phyloP scores from a whole-genome alignment of 2,888 invertebrate genomes.

The Idaea dimidiata region DNA sequence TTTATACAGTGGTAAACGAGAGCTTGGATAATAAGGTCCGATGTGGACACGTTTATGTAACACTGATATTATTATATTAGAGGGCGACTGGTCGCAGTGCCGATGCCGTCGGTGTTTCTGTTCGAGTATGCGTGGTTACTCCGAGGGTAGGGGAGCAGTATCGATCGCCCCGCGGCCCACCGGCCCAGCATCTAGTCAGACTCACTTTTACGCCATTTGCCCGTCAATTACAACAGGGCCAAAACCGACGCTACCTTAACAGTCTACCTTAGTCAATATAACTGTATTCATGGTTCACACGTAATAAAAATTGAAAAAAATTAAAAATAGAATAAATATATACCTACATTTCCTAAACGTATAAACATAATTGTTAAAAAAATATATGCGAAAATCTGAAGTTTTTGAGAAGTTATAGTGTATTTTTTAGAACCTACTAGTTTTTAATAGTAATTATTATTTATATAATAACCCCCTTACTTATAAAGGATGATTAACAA shows the following conservation, averaged over 20 bases:
- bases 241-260: slow-evolving; percentile 3
- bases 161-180: slow-evolving; percentile 19
- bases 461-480: no score
- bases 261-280: no score
- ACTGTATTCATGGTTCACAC: no score
- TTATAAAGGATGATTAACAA: no score
- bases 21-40: neutral
- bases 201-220: slow-evolving; percentile 61
- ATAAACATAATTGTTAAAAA: no score
- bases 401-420: no score
- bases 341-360: no score
- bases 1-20: neutral
- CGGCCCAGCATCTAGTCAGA: slow-evolving; percentile 44
- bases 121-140: neutral
- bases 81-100: neutral
- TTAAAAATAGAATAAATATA: no score
- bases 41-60: neutral
- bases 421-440: no score
- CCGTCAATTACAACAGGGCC: slow-evolving; percentile 44
- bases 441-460: no score
- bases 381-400: no score
- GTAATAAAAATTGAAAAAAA: no score
- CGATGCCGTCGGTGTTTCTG: neutral
- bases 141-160: slow-evolving; percentile 5
- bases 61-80: neutral